These are phyloP conservation scores for Chrysomela aeneicollis DNA, from an alignment of 2,888 invertebrate species.

Conservation along the genomic window DNA sequence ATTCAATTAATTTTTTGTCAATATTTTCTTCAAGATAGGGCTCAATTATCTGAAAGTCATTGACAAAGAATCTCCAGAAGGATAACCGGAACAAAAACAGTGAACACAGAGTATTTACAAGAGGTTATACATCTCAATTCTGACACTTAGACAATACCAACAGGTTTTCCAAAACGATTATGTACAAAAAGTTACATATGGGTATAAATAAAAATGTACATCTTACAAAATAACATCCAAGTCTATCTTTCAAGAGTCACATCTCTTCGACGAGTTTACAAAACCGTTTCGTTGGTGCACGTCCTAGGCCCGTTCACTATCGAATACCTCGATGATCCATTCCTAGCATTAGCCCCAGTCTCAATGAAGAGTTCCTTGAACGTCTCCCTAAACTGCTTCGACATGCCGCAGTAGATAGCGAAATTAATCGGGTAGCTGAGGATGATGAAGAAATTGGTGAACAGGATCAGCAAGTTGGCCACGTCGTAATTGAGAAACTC, in stretches of 20 bases:
- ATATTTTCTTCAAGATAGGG: slow-evolving; percentile 56
- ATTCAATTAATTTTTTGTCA: slow-evolving; percentile 34
- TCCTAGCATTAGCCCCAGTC: slow-evolving; percentile 67
- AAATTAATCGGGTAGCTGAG: slow-evolving; percentile 93
- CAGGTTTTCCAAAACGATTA: slow-evolving; percentile 22
- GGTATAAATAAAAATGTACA: slow-evolving; percentile 35
- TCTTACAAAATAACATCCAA: slow-evolving; percentile 39
- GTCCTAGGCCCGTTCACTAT: slow-evolving; percentile 83
- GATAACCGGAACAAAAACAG: not conserved
- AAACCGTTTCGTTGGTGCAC: slow-evolving; percentile 84
- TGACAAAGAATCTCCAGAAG: slow-evolving; percentile 36
- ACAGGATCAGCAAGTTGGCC: slow-evolving; percentile 78
- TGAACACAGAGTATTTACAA: not conserved
- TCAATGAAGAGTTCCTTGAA: slow-evolving; percentile 85
- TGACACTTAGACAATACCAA: not conserved
- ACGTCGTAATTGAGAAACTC: slow-evolving; percentile 79
- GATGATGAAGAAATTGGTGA: slow-evolving; percentile 91
- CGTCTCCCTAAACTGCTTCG: slow-evolving; percentile 90
- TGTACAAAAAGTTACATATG: slow-evolving; percentile 2
- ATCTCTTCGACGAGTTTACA: slow-evolving; percentile 60
- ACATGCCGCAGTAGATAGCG: slow-evolving; percentile 97
- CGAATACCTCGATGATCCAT: slow-evolving; percentile 80
- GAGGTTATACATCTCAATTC: too few relatives aligned
- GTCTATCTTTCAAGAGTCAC: slow-evolving; percentile 47
- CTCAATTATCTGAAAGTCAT: slow-evolving; percentile 55